phyloP scores from a whole-genome alignment of 64 coral and sea anemone genomes.

The Orbicella faveolata region DNA sequence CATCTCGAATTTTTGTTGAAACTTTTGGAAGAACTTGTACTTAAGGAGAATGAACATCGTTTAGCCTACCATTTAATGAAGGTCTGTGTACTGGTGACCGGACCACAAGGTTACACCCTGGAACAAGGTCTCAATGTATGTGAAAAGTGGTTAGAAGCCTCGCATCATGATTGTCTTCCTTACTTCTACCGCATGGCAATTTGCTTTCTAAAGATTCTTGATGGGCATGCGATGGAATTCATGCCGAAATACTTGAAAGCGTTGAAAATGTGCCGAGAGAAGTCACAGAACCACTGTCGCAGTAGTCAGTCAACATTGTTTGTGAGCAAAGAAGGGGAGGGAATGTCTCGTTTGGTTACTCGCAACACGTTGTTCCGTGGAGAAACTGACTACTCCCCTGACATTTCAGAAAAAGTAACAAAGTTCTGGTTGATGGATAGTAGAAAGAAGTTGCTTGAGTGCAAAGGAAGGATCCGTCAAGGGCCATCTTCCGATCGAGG shows the following conservation, averaged over 20 bases:
- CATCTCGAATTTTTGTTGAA: conserved; percentile 47
- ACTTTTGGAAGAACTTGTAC: conserved; percentile 52
- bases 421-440: background rate
- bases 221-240: conserved; percentile 11
- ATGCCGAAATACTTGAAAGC: conserved; percentile 25
- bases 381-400: conserved; percentile 28
- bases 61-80: conserved; percentile 60
- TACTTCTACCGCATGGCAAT: conserved; percentile 60
- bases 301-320: conserved; percentile 10
- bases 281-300: conserved; percentile 54
- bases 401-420: background rate
- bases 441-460: conserved; percentile 38
- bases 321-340: conserved; percentile 9
- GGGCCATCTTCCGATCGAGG: background rate
- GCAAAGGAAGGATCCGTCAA: conserved; percentile 36
- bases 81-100: conserved; percentile 47
- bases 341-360: conserved; percentile 53
- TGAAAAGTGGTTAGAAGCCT: conserved; percentile 20
- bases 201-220: conserved; percentile 30
- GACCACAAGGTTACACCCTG: background rate
- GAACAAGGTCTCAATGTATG: conserved; percentile 16
- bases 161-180: conserved; percentile 27
- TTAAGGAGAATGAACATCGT: conserved; percentile 35
- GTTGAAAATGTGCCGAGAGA: conserved; percentile 37
- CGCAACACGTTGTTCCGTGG: conserved; percentile 24